Percentiles rank a stretch among this genome's conserved stretches.
Evolutionary conservation across 1,140 invertebrate genomes (phyloP).

Genomic region (Caerostris darwini): DNA sequence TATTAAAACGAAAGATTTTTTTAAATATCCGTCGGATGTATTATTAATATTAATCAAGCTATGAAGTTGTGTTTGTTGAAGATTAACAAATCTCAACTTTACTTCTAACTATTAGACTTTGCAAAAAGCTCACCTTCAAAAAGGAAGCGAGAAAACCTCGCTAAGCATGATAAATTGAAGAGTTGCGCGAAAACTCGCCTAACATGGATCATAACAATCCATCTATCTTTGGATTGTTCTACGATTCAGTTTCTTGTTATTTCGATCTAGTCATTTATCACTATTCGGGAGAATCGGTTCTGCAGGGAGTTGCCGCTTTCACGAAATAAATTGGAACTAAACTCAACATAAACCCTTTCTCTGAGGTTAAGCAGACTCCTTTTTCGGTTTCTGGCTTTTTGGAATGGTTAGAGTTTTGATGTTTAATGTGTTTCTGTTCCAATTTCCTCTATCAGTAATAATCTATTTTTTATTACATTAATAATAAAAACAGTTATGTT

Average conservation of each 20-base stretch:
- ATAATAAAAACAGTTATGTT: no score
- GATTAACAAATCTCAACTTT: slow-evolving; percentile 10
- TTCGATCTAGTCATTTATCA: slow-evolving; percentile 64
- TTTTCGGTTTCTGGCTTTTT: not conserved
- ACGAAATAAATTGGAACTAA: slow-evolving; percentile 64
- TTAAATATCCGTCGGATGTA: no score
- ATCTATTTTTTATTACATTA: no score
- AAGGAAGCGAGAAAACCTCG: not conserved
- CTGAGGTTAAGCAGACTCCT: slow-evolving; percentile 29
- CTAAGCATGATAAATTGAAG: slow-evolving; percentile 70
- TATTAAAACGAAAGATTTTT: no score
- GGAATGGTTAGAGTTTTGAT: not conserved
- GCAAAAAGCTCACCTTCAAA: not conserved
- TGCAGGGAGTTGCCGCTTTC: not conserved
- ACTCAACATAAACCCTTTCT: not conserved
- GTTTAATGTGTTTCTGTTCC: no score
- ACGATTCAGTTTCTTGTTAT: slow-evolving; percentile 52
- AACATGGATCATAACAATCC: slow-evolving; percentile 71
- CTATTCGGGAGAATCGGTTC: not conserved
- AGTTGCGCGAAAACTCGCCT: slow-evolving; percentile 34
- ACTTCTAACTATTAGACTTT: not conserved
- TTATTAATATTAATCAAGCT: not conserved
- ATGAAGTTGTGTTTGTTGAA: not conserved
- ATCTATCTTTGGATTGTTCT: slow-evolving; percentile 67
- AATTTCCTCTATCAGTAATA: no score